Conservation (phyloP, 2,113 vertebrate genomes). For the Synodontis membranacea region DNA sequence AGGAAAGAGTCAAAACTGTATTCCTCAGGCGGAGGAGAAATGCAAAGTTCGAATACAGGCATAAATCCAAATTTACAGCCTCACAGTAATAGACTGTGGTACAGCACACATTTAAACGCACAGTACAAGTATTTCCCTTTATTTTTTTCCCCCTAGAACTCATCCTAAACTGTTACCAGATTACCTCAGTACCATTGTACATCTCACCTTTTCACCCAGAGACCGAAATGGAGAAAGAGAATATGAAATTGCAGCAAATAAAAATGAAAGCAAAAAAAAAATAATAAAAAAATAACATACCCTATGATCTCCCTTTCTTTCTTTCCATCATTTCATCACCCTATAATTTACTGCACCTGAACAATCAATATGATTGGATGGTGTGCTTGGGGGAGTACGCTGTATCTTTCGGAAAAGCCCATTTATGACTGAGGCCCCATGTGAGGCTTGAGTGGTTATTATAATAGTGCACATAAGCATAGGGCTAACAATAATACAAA, state of each 20-base stretch:
- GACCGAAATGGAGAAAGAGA: not conserved
- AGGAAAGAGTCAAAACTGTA: not conserved
- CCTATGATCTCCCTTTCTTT: not conserved
- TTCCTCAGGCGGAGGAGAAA: conserved; percentile 6
- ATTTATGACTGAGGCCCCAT: conserved; percentile 67
- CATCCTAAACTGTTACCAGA: not conserved
- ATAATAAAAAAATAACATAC: not conserved
- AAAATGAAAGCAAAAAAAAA: conserved; percentile 24
- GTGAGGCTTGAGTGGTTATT: conserved; percentile 61
- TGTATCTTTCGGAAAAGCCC: conserved; percentile 25
- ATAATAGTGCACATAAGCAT: conserved; percentile 62
- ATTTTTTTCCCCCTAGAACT: not conserved
- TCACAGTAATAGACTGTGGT: not conserved
- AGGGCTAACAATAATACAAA: conserved; percentile 63
- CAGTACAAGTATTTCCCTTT: not conserved
- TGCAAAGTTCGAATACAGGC: conserved; percentile 15
- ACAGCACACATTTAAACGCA: conserved; percentile 11
- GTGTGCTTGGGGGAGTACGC: conserved; percentile 25
- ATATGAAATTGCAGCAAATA: conserved; percentile 9
- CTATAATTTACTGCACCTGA: conserved; percentile 71
- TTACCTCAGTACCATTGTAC: not conserved
- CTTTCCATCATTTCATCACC: conserved; percentile 38
- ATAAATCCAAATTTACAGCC: conserved; percentile 23
- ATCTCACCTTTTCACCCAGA: conserved; percentile 3
- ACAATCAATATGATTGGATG: conserved; percentile 66